phyloP scores from a whole-genome alignment of 2,113 vertebrate species.

The Capra hircus region DNA sequence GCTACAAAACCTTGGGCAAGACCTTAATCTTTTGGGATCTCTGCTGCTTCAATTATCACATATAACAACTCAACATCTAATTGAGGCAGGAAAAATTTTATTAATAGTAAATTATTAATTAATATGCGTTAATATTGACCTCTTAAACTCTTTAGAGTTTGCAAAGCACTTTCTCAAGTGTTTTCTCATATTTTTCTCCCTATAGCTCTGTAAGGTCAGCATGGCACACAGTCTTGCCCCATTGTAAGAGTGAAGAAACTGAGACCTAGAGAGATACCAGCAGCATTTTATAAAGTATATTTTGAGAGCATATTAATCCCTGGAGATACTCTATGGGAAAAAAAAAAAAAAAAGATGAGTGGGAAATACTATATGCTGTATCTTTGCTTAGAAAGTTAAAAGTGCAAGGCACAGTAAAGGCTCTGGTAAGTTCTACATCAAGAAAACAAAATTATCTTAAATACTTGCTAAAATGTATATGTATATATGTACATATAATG shows the following conservation, averaged over 20 bases:
- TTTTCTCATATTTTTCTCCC: background rate
- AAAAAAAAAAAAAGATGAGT: background rate
- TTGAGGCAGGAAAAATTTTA: constrained; percentile 37
- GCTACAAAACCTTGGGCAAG: background rate
- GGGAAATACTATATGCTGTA: background rate
- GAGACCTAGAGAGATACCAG: background rate
- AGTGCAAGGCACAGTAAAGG: background rate
- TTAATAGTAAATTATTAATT: constrained; percentile 66
- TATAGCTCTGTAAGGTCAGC: background rate
- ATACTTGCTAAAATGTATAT: background rate
- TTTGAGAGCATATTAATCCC: background rate
- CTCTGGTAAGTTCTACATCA: background rate
- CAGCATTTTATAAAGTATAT: background rate
- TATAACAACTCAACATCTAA: constrained; percentile 41
- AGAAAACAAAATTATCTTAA: background rate
- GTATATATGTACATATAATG: background rate
- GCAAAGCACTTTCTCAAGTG: constrained; percentile 50
- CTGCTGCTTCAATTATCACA: constrained; percentile 19
- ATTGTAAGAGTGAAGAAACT: background rate
- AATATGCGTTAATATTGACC: constrained; percentile 61
- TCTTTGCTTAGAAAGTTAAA: background rate
- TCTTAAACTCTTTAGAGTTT: constrained; percentile 54
- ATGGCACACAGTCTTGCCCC: background rate
- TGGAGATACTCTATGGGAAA: background rate
- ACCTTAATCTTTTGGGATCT: background rate